Conservation (phyloP, 2,888 invertebrate species). For the Desoria tigrina region DNA sequence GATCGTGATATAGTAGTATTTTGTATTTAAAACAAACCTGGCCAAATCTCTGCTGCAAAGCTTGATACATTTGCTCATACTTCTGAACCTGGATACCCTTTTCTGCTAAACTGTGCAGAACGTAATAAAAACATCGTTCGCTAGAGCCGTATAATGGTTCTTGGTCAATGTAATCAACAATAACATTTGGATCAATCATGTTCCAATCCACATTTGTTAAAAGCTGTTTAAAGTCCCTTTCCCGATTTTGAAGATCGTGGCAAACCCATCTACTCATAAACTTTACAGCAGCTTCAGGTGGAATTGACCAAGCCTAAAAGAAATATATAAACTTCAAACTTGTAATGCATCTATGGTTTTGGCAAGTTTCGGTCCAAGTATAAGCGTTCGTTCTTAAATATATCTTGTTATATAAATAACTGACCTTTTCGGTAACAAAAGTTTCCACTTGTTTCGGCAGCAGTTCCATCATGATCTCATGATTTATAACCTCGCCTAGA, state of each 20-base stretch:
- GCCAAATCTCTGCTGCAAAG: constrained; percentile 59
- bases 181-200: constrained; percentile 59
- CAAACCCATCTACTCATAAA: constrained; percentile 64
- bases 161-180: constrained; percentile 63
- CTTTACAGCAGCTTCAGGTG: constrained; percentile 58
- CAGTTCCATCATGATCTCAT: constrained; percentile 62
- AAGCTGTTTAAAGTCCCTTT: constrained; percentile 62
- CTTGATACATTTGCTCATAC: constrained; percentile 60
- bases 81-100: constrained; percentile 61
- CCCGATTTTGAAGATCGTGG: constrained; percentile 60
- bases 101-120: constrained; percentile 61
- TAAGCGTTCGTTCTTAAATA: too few relatives aligned
- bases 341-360: too few relatives aligned
- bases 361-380: too few relatives aligned
- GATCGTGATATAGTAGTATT: too few relatives aligned
- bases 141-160: constrained; percentile 64
- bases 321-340: background rate
- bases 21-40: constrained; percentile 55
- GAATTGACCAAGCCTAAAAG: constrained; percentile 44
- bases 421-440: constrained; percentile 62
- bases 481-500: constrained; percentile 62
- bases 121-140: constrained; percentile 63
- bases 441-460: constrained; percentile 60
- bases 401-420: constrained; percentile 2
- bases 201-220: constrained; percentile 61